Percentiles rank a stretch among this genome's conserved stretches.
Conservation (phyloP, 1,140 invertebrate genomes). For the Mercenaria mercenaria region DNA sequence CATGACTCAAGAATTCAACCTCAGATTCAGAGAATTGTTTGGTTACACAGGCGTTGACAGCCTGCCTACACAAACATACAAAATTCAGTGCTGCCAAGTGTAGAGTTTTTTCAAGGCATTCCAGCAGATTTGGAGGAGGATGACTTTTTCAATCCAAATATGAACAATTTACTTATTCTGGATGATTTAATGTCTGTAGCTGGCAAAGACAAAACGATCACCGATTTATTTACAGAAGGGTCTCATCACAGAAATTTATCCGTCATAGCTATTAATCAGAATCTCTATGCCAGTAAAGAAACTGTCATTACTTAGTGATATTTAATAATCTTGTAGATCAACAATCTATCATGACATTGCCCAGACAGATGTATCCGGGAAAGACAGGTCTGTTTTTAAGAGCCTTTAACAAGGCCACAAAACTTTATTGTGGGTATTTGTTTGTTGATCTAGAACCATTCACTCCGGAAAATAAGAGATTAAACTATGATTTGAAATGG, state of each 20-base stretch:
- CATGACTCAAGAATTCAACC: slow-evolving; percentile 6
- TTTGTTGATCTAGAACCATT: slow-evolving; percentile 56
- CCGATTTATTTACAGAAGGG: slow-evolving; percentile 34
- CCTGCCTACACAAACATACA: background rate
- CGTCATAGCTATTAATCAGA: slow-evolving; percentile 52
- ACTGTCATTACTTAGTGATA: slow-evolving; percentile 58
- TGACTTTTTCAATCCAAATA: background rate
- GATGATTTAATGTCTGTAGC: slow-evolving; percentile 44
- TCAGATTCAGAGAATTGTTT: background rate
- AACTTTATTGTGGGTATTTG: slow-evolving; percentile 31
- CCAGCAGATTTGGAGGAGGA: background rate
- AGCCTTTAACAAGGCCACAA: slow-evolving; percentile 6
- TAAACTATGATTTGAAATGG: too few relatives aligned
- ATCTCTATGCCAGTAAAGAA: slow-evolving; percentile 54
- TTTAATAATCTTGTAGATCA: slow-evolving; percentile 50
- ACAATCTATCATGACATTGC: slow-evolving; percentile 59
- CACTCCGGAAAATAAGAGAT: too few relatives aligned
- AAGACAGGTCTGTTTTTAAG: background rate
- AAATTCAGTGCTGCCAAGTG: background rate
- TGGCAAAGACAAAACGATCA: slow-evolving; percentile 51
- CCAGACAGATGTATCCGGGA: slow-evolving; percentile 68
- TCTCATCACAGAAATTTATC: slow-evolving; percentile 58
- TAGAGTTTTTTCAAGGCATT: slow-evolving; percentile 18
- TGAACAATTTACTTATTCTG: background rate
- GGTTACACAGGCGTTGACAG: slow-evolving; percentile 46